Evolutionary conservation across 2,888 invertebrate genomes (phyloP), one percentile per base, ranked within the genome.

Genomic region (Cylindroiulus punctatus): DNA sequence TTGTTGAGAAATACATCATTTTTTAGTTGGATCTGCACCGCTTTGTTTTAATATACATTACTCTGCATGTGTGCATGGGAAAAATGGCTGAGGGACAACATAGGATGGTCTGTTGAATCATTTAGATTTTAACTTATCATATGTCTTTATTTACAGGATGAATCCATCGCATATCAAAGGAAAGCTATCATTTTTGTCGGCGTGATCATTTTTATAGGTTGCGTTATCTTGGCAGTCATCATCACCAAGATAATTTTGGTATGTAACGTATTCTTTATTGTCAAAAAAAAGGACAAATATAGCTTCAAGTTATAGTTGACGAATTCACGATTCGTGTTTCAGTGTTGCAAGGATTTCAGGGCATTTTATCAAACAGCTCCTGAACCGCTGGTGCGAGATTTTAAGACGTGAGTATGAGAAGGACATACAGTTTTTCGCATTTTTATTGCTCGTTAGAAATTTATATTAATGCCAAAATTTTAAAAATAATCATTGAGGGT

Each of bases 311-410:
- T 36, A 36, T n/a, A 36, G 36, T 36, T n/a, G 7, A 36, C 36
- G 36, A 36, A 36, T 4, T 36, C 2, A 4, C 36, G 36, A 36
- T 36, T 4, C n/a, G 14, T n/a, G 5, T 26, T 26, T 10, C 65
- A 65, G 65, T 65, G 65, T 26, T 65, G 65, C 26, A 65, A 65
- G 22, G 65, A 65, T 65, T 65, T 65, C 65, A 22, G 22, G 22
- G 26, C 26, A 8, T 65, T 65, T 65, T 65, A 65, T 65, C 22
- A 26, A 22, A 1, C 22, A 12, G 22, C 22, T 10, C 82, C 82
- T 12, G n/a, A 82, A 30, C 42, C 36, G 7, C 36, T 82, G 5
- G 82, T n/a, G 10, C 5, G 4, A 22, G 40, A 82, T n/a, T 82
- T 42, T 22, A 82, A 82, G 12, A 5, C 30, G 42, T 82, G 19